Conservation (phyloP, 2,888 invertebrate species). For the Hemaris fuciformis region DNA sequence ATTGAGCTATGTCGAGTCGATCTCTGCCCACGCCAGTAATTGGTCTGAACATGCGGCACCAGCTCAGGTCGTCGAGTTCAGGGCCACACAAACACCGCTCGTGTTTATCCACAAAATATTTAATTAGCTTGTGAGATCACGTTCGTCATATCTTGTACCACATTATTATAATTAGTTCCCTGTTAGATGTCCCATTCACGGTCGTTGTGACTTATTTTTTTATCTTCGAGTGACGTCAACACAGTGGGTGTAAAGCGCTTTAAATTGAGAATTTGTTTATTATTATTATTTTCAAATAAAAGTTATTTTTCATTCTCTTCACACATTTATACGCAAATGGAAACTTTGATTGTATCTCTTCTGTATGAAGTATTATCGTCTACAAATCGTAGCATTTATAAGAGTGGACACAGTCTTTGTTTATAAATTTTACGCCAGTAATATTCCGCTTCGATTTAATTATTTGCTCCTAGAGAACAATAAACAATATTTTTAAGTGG, state of each 20-base stretch:
- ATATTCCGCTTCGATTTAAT: not conserved
- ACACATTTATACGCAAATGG: too few relatives aligned
- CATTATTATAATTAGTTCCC: slow-evolving; percentile 13
- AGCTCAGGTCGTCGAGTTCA: slow-evolving; percentile 59
- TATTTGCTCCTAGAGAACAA: not conserved
- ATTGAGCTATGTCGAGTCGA: slow-evolving; percentile 42
- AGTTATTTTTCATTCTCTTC: too few relatives aligned
- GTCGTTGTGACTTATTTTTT: slow-evolving; percentile 14
- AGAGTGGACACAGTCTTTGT: not conserved
- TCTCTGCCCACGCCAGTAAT: slow-evolving; percentile 38
- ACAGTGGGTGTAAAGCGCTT: not conserved
- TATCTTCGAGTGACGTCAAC: not conserved
- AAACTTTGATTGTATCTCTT: not conserved
- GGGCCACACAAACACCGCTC: slow-evolving; percentile 49
- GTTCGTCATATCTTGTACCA: slow-evolving; percentile 40
- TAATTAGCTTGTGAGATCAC: slow-evolving; percentile 42
- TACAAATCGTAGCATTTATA: not conserved
- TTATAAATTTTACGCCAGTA: not conserved
- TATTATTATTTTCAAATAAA: too few relatives aligned
- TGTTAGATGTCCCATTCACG: slow-evolving; percentile 15
- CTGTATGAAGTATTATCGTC: not conserved
- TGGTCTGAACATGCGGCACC: slow-evolving; percentile 48
- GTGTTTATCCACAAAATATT: slow-evolving; percentile 48
- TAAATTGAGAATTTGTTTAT: too few relatives aligned
- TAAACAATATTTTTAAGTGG: not conserved